Evolutionary conservation across 2,113 vertebrate genomes (phyloP), one percentile per base, ranked within the genome.

Genomic region (Actenoides hombroni): DNA sequence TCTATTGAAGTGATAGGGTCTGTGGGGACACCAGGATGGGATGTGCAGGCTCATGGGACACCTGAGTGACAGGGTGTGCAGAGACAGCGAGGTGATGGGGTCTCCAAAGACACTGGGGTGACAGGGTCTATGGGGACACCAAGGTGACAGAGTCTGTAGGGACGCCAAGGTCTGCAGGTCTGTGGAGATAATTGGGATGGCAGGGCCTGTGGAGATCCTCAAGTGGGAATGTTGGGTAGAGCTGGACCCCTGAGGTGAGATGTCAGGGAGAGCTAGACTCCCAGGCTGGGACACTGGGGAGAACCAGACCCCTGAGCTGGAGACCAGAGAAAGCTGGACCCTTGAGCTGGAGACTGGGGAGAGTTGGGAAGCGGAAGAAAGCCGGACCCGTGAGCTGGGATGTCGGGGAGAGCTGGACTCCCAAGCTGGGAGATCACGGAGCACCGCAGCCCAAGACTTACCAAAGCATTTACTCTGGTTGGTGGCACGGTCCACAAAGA

Each of bases 391-490:
- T 17, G 29, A 46, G 19, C 19, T 46, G 42, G 40, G 42, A 10
- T 28, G 20, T 15, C 13, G 15, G 26, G 37, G 61, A 40, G 61
- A 65, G 63, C 11, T 17, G 15, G 24, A 39, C 35, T 21, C n/a
- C 23, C 15, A 13, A 60, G 59, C n/a, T 60, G 57, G n/a, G 24
- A 35, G 4, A 17, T 16, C 16, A 7, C 14, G 15, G 60, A 35
- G 9, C 35, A 20, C 54, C 14, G 5, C 37, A 9, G 18, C 10
- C 18, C 0, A 0, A 35, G 57, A 98, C 99, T 99, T 95, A 99
- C 99, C 99, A 46, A 99, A 99, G 98, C 99, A 99, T 98, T 99
- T 99, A 98, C 99, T 99, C 98, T 99, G 99, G 99, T 99, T 99
- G 97, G 99, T 99, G 94, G 99, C 99, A 96, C 99, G 98, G 97